Conservation (phyloP, 1,140 invertebrate species). For the Scaptomyza montana region DNA sequence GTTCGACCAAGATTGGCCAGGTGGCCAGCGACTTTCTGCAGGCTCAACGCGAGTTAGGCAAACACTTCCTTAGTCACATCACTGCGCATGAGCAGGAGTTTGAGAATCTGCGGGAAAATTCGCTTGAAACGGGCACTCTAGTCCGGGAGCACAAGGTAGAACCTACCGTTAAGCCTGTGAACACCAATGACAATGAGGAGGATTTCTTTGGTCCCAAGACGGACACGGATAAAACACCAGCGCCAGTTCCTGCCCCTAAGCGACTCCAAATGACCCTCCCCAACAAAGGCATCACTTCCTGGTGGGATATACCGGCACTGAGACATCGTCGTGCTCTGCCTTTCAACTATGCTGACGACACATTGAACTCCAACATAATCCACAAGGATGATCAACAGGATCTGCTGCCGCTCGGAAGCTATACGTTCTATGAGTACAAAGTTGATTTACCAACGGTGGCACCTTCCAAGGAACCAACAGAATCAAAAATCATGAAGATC, state of each 20-base stretch:
- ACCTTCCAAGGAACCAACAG: constrained; percentile 10
- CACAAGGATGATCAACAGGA: constrained; percentile 63
- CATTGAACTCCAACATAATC: constrained; percentile 59
- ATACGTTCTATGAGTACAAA: constrained; percentile 59
- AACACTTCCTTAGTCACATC: constrained; percentile 69
- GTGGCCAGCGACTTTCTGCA: constrained; percentile 64
- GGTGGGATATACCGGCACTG: constrained; percentile 71
- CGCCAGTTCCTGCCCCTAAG: constrained; percentile 16
- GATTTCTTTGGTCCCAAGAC: constrained; percentile 45
- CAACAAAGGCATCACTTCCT: constrained; percentile 53
- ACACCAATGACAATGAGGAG: constrained; percentile 17
- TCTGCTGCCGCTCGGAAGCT: constrained; percentile 53
- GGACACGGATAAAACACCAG: background rate
- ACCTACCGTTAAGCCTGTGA: background rate
- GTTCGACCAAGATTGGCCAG: constrained; percentile 35
- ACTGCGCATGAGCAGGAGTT: constrained; percentile 57
- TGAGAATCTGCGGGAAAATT: constrained; percentile 17
- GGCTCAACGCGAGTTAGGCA: constrained; percentile 66
- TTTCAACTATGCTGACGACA: constrained; percentile 22
- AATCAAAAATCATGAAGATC: constrained; percentile 65
- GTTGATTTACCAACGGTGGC: constrained; percentile 31
- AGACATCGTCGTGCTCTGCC: constrained; percentile 59
- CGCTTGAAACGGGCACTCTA: constrained; percentile 3
- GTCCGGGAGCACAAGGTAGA: constrained; percentile 1
- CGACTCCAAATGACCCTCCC: constrained; percentile 24